Percentiles rank a stretch among this genome's conserved stretches.
These are phyloP conservation scores for Platorchestia sp. DNA, from an alignment of 1,140 invertebrate species.

Conservation along the genomic window DNA sequence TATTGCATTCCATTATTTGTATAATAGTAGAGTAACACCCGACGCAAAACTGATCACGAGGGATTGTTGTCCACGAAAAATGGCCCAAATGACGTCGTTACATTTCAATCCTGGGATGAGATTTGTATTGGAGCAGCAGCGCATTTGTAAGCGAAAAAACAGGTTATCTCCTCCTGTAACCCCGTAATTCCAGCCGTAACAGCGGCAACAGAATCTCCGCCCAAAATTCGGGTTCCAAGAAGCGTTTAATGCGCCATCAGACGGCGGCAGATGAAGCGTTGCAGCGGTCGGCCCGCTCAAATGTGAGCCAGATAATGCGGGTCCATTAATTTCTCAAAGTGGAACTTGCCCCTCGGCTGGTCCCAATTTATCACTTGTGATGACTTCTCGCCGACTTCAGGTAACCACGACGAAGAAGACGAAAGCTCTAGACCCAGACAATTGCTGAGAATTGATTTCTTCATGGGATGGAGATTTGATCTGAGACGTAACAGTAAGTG, in stretches of 20 bases:
- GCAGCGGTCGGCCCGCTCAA: neutral
- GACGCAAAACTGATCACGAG: neutral
- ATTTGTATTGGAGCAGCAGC: neutral
- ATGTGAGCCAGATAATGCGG: neutral
- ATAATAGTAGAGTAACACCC: neutral
- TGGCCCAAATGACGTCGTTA: neutral
- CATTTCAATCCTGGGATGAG: neutral
- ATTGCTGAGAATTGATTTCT: neutral
- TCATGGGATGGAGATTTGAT: neutral
- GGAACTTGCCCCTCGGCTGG: neutral
- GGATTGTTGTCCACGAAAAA: neutral
- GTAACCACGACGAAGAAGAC: neutral
- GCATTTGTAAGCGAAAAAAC: neutral
- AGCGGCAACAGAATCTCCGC: neutral
- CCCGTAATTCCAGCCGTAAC: neutral
- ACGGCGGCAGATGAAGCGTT: neutral
- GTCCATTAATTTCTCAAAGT: neutral
- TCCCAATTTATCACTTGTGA: neutral
- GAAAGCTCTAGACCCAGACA: neutral
- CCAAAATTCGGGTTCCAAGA: neutral
- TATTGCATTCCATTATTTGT: neutral
- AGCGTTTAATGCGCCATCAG: neutral
- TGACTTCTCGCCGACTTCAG: neutral
- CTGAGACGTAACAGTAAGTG: neutral
- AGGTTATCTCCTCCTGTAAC: neutral